Conservation (phyloP, 2,888 invertebrate species). For the Coecobrya sp. region DNA sequence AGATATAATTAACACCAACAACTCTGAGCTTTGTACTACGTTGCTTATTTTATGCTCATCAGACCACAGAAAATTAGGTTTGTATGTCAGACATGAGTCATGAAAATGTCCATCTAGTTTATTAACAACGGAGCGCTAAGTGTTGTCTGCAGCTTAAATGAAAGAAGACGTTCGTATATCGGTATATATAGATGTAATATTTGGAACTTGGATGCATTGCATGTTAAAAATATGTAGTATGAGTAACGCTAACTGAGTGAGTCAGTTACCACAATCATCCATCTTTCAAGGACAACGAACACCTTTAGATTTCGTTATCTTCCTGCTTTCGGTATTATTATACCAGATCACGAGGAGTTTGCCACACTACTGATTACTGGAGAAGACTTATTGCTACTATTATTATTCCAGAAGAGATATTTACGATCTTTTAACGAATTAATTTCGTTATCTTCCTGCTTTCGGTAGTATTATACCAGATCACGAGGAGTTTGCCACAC, state of each 20-base stretch:
- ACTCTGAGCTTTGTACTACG: too few species aligned
- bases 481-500: neutral
- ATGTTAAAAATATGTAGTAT: too few species aligned
- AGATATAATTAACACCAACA: too few species aligned
- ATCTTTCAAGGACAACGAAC: slow-evolving; percentile 40
- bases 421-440: neutral
- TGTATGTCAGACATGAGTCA: neutral
- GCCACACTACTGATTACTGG: neutral
- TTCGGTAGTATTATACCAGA: neutral
- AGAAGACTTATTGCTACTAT: neutral
- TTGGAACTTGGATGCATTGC: too few species aligned
- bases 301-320: slow-evolving; percentile 9
- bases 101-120: neutral
- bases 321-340: neutral
- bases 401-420: neutral
- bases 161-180: too few species aligned
- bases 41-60: too few species aligned
- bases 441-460: too few species aligned
- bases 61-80: too few species aligned
- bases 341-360: neutral
- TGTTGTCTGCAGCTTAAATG: too few species aligned
- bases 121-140: neutral
- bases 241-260: neutral
- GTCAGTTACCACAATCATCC: neutral
- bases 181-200: too few species aligned